Conservation (phyloP, 2,888 invertebrate species). For the Holacanthella duospinosa region DNA sequence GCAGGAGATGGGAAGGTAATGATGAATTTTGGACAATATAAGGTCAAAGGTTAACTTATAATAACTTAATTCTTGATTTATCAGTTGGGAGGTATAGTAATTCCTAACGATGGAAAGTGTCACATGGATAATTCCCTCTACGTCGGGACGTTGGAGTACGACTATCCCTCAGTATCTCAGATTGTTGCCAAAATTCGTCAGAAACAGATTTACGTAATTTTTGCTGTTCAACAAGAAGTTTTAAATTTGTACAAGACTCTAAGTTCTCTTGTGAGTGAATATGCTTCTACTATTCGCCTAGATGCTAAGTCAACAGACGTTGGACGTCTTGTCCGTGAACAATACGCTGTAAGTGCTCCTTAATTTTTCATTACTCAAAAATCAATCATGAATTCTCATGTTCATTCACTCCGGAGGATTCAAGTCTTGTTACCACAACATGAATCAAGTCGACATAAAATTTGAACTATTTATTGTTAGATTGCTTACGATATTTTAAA, state of each 20-base stretch:
- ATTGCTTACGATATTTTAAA: too few species aligned
- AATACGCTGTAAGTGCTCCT: neutral
- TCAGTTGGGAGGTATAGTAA: conserved; percentile 39
- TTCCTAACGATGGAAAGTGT: conserved; percentile 43
- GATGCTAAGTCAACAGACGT: neutral
- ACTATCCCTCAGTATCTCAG: conserved; percentile 49
- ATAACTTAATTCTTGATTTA: neutral
- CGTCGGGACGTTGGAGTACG: conserved; percentile 40
- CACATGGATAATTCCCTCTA: conserved; percentile 42
- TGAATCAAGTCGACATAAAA: neutral
- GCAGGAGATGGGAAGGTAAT: conserved; percentile 47
- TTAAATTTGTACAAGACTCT: conserved; percentile 1
- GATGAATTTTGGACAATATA: too few species aligned
- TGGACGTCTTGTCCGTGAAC: neutral
- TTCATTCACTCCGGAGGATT: too few species aligned
- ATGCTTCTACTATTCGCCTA: neutral
- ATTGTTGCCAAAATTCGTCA: conserved; percentile 38
- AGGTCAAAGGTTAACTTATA: neutral
- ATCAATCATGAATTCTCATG: neutral
- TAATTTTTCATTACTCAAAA: neutral
- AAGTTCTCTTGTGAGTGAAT: neutral
- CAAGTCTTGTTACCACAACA: too few species aligned
- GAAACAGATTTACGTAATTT: conserved; percentile 7
- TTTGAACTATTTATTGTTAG: too few species aligned
- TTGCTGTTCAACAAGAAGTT: conserved; percentile 8